Conservation (phyloP, 2,888 invertebrate genomes). For the Saturnia pavonia region DNA sequence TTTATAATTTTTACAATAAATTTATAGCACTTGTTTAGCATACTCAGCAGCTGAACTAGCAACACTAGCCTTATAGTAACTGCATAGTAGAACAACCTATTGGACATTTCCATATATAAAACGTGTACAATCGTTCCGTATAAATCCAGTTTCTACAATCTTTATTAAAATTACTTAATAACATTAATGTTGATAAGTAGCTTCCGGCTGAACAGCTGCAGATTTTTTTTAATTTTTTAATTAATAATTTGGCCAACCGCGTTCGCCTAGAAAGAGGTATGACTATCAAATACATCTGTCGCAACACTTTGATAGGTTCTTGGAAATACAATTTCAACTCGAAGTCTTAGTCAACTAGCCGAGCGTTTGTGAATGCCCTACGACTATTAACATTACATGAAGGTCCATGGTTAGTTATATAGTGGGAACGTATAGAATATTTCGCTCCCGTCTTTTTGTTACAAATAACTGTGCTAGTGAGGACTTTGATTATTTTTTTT, state of each 20-base stretch:
- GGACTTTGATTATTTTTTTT: too few relatives aligned
- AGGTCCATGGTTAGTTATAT: too few relatives aligned
- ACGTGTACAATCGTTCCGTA: background rate
- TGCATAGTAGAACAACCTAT: background rate
- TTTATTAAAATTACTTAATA: background rate
- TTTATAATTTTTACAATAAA: too few relatives aligned
- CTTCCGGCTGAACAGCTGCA: background rate
- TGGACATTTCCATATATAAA: background rate
- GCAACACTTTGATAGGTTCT: background rate
- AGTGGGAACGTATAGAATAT: too few relatives aligned
- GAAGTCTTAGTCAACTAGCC: background rate
- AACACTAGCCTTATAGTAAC: background rate
- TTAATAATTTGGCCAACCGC: background rate
- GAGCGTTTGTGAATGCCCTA: background rate
- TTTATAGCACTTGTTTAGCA: background rate
- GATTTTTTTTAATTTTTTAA: background rate
- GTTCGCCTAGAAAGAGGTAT: background rate
- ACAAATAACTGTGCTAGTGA: too few relatives aligned
- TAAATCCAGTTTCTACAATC: conserved; percentile 1
- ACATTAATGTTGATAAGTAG: background rate
- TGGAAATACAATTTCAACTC: background rate
- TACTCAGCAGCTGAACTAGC: background rate
- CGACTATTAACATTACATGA: background rate
- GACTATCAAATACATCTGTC: background rate
- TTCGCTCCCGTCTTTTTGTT: too few relatives aligned